Evolutionary conservation across 2,113 vertebrate species (phyloP).

Genomic region (Psephotus haematonotus): DNA sequence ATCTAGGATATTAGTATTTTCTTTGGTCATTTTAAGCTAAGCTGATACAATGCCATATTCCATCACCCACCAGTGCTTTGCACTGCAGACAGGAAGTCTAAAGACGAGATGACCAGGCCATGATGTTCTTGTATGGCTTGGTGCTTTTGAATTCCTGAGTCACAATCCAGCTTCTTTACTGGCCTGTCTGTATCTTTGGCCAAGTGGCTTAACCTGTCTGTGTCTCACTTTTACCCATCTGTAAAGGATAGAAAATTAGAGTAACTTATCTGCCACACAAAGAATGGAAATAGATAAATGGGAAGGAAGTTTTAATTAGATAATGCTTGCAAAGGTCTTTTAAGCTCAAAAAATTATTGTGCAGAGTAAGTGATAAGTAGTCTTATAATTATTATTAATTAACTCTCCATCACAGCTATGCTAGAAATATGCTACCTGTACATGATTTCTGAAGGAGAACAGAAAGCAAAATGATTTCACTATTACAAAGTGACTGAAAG

Average conservation of each 20-base stretch:
- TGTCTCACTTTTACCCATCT: not conserved
- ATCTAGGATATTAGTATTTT: not conserved
- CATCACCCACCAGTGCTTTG: not conserved
- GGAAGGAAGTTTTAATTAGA: not conserved
- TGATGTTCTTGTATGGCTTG: not conserved
- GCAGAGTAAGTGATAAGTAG: not conserved
- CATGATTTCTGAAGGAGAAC: not conserved
- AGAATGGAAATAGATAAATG: not conserved
- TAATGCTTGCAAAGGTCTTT: not conserved
- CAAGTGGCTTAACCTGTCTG: not conserved
- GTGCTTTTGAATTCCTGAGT: not conserved
- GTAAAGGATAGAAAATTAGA: not conserved
- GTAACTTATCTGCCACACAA: not conserved
- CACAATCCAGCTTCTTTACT: not conserved
- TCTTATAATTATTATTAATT: constrained; percentile 29
- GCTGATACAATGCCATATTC: not conserved
- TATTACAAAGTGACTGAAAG: not conserved
- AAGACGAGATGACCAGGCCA: not conserved
- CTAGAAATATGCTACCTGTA: not conserved
- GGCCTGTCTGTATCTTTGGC: not conserved
- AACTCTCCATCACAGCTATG: not conserved
- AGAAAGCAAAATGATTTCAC: not conserved
- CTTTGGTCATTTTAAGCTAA: not conserved
- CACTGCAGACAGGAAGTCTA: not conserved
- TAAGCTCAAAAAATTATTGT: not conserved